These are phyloP conservation scores for Micoletzkya japonica DNA, from an alignment of 2,888 invertebrate genomes.

Conservation along the genomic window DNA sequence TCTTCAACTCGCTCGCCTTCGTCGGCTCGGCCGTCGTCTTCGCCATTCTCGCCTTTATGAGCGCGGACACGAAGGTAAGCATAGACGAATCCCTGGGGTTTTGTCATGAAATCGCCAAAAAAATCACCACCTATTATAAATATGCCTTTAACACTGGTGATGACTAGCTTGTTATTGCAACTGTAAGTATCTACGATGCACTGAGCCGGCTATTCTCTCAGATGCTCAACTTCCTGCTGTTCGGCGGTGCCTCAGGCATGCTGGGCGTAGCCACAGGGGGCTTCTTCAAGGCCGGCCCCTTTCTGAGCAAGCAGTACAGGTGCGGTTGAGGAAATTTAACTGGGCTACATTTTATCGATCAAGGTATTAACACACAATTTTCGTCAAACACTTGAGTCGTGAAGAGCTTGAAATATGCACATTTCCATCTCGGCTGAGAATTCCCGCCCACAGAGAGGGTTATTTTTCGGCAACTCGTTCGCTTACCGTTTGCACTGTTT, in stretches of 20 bases:
- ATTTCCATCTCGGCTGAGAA: background rate
- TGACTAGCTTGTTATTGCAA: no score
- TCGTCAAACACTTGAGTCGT: background rate
- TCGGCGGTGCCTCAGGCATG: slow-evolving; percentile 44
- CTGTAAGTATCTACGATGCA: no score
- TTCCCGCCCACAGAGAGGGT: background rate
- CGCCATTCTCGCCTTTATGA: slow-evolving; percentile 39
- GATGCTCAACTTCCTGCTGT: slow-evolving; percentile 41
- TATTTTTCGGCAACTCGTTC: no score
- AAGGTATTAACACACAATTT: no score
- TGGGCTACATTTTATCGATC: no score
- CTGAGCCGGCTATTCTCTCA: no score
- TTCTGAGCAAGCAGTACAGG: slow-evolving; percentile 58
- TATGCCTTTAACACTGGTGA: background rate
- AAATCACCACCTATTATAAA: background rate
- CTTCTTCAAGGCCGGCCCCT: slow-evolving; percentile 60
- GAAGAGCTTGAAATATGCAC: background rate
- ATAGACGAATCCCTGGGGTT: background rate
- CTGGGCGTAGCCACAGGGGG: slow-evolving; percentile 60
- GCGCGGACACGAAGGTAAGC: slow-evolving; percentile 6
- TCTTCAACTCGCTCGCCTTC: slow-evolving; percentile 54
- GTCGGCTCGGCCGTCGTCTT: slow-evolving; percentile 43
- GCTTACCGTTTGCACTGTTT: no score
- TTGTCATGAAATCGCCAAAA: background rate
- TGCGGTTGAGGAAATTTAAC: no score